phyloP scores from a whole-genome alignment of 2,888 invertebrate species.

The Cordylochernes scorpioides region DNA sequence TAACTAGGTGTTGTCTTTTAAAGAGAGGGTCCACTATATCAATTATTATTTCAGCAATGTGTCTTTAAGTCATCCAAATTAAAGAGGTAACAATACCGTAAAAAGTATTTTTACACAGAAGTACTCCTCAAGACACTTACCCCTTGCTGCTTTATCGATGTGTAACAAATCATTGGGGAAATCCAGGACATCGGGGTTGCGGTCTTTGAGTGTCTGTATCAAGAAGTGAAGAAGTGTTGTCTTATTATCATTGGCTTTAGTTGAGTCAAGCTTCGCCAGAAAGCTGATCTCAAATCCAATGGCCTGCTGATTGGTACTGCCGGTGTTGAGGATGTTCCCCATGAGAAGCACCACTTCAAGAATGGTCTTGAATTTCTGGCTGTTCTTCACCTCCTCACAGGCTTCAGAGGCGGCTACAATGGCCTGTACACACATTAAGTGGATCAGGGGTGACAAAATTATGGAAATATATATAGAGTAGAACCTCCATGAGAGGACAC shows the following conservation, averaged over 20 bases:
- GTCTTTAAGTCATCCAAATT: too few species aligned
- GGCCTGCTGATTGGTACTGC: conserved; percentile 71
- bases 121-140: too few species aligned
- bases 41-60: too few species aligned
- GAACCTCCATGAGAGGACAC: too few species aligned
- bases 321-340: conserved; percentile 91
- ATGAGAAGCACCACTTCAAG: conserved; percentile 61
- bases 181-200: conserved; percentile 53
- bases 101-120: background rate
- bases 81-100: too few species aligned
- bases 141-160: conserved; percentile 48
- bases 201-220: conserved; percentile 56
- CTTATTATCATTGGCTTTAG: conserved; percentile 70
- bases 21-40: too few species aligned
- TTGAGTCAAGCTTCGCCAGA: conserved; percentile 49
- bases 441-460: too few species aligned
- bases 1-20: too few species aligned
- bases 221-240: conserved; percentile 74
- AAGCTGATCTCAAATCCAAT: conserved; percentile 91
- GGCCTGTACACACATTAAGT: too few species aligned
- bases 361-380: conserved; percentile 64
- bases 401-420: conserved; percentile 84
- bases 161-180: conserved; percentile 72
- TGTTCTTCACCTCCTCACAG: conserved; percentile 69
- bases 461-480: too few species aligned